Evolutionary conservation across 2,888 invertebrate species (phyloP).

Genomic region (Arge pagana): DNA sequence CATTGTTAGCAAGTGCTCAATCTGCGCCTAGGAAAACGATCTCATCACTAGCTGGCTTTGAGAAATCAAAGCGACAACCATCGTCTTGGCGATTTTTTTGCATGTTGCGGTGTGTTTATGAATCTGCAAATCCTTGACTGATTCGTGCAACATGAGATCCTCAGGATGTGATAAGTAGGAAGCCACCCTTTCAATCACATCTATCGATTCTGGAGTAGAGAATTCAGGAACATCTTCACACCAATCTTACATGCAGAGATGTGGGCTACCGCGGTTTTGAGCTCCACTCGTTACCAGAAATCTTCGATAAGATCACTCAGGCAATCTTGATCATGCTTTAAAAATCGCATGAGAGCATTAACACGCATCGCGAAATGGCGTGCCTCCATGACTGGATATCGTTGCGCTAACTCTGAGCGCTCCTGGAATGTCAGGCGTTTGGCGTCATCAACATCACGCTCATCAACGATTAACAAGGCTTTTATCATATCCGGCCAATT

Average conservation of each 20-base stretch:
- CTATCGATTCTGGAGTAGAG: constrained; percentile 31
- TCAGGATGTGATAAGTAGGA: constrained; percentile 31
- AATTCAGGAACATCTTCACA: constrained; percentile 33
- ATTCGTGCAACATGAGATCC: constrained; percentile 19
- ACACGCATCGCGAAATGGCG: constrained; percentile 40
- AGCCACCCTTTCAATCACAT: constrained; percentile 25
- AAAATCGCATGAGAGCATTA: constrained; percentile 35
- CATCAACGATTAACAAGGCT: too few species aligned
- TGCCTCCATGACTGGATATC: constrained; percentile 22
- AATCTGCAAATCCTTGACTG: constrained; percentile 31
- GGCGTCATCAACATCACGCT: too few species aligned
- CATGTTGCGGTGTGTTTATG: constrained; percentile 33
- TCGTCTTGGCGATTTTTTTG: constrained; percentile 24
- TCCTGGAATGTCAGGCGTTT: constrained; percentile 13
- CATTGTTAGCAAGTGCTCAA: constrained; percentile 40
- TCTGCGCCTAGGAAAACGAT: constrained; percentile 40
- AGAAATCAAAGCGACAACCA: constrained; percentile 38
- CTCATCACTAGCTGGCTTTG: constrained; percentile 28
- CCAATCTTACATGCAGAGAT: constrained; percentile 46
- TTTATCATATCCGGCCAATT: too few species aligned
- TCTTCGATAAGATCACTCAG: constrained; percentile 31
- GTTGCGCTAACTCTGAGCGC: constrained; percentile 19
- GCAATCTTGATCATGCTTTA: constrained; percentile 29
- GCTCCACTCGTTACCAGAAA: constrained; percentile 45
- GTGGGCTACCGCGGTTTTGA: constrained; percentile 46